Percentiles rank a stretch among this genome's conserved stretches.
These are phyloP conservation scores for Epizoanthus ramosus DNA, from an alignment of 92 coral and sea anemone species.

Conservation along the genomic window DNA sequence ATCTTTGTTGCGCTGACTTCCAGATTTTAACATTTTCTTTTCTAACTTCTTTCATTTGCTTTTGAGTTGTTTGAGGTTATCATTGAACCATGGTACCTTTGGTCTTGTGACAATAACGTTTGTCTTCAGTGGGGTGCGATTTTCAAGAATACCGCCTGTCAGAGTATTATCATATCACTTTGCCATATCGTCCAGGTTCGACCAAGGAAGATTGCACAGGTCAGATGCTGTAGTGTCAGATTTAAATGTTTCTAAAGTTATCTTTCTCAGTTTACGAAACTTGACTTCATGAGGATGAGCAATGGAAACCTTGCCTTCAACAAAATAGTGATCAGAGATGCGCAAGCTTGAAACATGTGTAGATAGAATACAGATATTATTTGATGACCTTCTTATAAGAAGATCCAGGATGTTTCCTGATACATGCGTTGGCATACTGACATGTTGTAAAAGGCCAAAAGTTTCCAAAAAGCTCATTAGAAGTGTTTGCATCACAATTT, in stretches of 20 bases:
- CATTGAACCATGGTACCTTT: conserved; percentile 43
- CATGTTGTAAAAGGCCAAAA: too few relatives aligned
- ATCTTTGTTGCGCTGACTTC: conserved; percentile 22
- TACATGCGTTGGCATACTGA: too few relatives aligned
- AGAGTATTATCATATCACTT: too few relatives aligned
- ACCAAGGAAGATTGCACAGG: conserved; percentile 2
- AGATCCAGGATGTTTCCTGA: conserved; percentile 1
- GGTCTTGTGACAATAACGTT: conserved; percentile 34
- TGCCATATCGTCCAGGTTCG: conserved; percentile 8
- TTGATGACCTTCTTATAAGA: background rate
- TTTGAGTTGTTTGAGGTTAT: conserved; percentile 35
- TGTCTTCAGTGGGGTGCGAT: conserved; percentile 22
- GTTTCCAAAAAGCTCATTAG: background rate
- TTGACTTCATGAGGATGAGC: background rate
- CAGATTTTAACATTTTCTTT: conserved; percentile 8
- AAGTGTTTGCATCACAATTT: background rate
- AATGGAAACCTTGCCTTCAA: conserved; percentile 1
- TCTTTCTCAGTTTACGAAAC: background rate
- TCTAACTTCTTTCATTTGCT: conserved; percentile 40
- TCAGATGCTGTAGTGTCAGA: background rate
- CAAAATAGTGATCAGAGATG: conserved; percentile 20
- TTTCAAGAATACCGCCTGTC: too few relatives aligned
- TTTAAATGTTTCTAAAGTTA: background rate
- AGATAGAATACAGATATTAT: background rate
- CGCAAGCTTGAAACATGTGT: too few relatives aligned